Base-by-base conservation (phyloP, 1,140 invertebrate genomes). In the Ceratosolen fusciceps region DNA sequence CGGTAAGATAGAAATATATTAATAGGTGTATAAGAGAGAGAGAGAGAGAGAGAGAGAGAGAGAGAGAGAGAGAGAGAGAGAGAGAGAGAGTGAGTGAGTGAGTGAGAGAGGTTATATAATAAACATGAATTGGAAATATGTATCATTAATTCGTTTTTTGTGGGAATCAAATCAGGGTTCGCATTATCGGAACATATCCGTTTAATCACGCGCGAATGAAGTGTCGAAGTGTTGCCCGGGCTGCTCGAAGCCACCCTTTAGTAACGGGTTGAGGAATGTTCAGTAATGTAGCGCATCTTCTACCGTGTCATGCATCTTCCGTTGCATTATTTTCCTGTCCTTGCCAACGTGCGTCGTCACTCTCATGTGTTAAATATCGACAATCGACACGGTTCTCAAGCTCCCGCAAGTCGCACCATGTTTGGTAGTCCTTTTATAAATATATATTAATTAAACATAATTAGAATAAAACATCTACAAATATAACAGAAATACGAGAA, bases 321-420 rank as follows among this genome's bases (percentile, higher is more conserved):
- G 52, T 14, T 24, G 26, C 60, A 12, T 8, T 60, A 24, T 26
- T 65, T 9, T 21, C 43, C 3, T 65, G 43, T 24, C 31, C 54
- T 9, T 95, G 93, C 97, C 98, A 99, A 71, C 97, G 93, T 29
- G 94, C 93, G 89, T 99, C 98, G 88, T 99, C 98, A 21, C 96
- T 97, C 89, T 98, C 96, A 86, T 99, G 98, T 43, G 98, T 99
- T 79, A 99, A 92, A 90, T 98, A 99, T 37, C 98, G 93, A 81
- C 93, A 90, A 37, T 94, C 93, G 16, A 98, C 95, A 87, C 95
- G 93, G 24, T 90, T 91, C 90, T 99, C 98, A 52, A 99, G 91
- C 83, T 95, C 93, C 56, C 97, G 92, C 75, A 99, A 91, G 91
- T 99, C 98, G 83, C 94, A 95, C 97, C 98, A 99, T 0, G 97